These are phyloP conservation scores for Neomonachus schauinslandi DNA, from an alignment of 2,113 vertebrate species.

Conservation along the genomic window DNA sequence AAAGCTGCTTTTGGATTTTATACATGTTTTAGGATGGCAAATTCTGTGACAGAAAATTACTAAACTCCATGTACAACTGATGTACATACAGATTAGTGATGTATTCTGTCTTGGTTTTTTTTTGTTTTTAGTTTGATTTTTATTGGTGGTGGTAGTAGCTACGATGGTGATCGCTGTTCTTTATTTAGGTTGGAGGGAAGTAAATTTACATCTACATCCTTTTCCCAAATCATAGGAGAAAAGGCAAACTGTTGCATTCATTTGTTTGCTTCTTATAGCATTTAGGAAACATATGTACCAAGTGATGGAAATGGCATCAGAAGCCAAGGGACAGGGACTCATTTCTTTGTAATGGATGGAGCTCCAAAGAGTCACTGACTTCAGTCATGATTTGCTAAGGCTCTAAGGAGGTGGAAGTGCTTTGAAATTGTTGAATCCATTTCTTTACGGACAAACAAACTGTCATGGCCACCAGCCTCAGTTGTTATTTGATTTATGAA, in stretches of 20 bases:
- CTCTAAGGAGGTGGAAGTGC: background rate
- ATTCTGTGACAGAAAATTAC: background rate
- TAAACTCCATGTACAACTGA: background rate
- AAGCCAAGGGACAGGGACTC: background rate
- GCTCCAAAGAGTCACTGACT: background rate
- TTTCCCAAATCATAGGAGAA: background rate
- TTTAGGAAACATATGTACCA: background rate
- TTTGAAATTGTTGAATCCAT: background rate
- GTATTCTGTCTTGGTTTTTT: background rate
- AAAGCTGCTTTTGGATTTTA: background rate
- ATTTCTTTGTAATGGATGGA: background rate
- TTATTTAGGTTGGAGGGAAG: background rate
- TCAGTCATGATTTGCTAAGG: background rate
- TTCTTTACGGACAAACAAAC: constrained; percentile 1
- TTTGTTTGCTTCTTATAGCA: background rate
- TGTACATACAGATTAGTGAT: background rate
- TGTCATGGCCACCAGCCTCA: background rate
- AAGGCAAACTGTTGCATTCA: background rate
- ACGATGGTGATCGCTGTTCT: background rate
- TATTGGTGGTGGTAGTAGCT: background rate
- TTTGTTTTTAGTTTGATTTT: constrained; percentile 3
- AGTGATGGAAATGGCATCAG: background rate
- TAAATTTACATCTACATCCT: background rate
- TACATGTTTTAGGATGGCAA: background rate
- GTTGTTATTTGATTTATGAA: background rate